Percentiles rank a stretch among this genome's conserved stretches.
Evolutionary conservation across 1,140 invertebrate species (phyloP).

Genomic region (Holcopasites calliopsidis): DNA sequence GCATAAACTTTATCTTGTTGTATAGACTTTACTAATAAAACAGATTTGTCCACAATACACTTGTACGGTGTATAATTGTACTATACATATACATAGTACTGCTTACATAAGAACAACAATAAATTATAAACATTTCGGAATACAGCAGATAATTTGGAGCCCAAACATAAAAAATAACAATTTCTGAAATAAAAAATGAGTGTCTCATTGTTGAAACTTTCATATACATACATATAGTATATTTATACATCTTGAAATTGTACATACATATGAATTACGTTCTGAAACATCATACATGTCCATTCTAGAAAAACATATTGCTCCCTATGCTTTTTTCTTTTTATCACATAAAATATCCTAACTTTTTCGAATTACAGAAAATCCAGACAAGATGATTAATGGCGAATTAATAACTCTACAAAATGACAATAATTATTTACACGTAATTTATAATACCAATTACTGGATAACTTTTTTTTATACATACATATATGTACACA

Average conservation of each 20-base stretch:
- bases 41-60: no score
- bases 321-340: background rate
- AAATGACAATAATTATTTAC: slow-evolving; percentile 29
- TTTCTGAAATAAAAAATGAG: background rate
- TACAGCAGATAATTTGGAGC: background rate
- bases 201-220: slow-evolving; percentile 6
- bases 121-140: slow-evolving; percentile 22
- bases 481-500: slow-evolving; percentile 27
- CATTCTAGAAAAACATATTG: slow-evolving; percentile 19
- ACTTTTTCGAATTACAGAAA: background rate
- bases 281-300: no score
- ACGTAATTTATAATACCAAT: slow-evolving; percentile 15
- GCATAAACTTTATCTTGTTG: no score
- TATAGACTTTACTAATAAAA: no score
- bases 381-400: background rate
- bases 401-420: background rate
- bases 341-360: background rate
- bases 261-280: slow-evolving; percentile 32
- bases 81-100: no score
- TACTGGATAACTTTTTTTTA: background rate
- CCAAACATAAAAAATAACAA: slow-evolving; percentile 4
- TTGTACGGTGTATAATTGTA: no score
- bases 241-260: slow-evolving; percentile 50
- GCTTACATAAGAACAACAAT: slow-evolving; percentile 26
- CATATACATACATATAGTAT: no score